Evolutionary conservation across 1,140 invertebrate genomes (phyloP).

Genomic region (Bombus fervidus): DNA sequence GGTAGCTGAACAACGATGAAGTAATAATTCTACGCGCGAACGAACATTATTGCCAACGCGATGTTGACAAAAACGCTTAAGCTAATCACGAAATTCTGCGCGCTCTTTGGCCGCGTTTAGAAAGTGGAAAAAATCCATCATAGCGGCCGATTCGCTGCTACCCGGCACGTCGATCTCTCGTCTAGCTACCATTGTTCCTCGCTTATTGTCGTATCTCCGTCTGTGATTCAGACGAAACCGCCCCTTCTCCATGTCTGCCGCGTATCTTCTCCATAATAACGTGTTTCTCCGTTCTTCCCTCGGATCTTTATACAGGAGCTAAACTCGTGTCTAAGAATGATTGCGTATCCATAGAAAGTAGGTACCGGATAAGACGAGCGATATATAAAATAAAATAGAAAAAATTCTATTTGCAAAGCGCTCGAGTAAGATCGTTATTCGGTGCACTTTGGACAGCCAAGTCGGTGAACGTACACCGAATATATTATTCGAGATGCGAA

Average conservation of each 20-base stretch:
- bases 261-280: neutral
- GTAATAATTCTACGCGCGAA: constrained; percentile 79
- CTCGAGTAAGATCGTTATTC: neutral
- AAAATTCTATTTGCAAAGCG: neutral
- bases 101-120: constrained; percentile 69
- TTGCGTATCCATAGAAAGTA: neutral
- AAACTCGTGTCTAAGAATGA: neutral
- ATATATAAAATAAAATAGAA: neutral
- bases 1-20: constrained; percentile 62
- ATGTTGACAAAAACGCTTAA: constrained; percentile 69
- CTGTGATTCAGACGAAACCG: neutral
- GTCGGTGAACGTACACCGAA: neutral
- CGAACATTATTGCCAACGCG: constrained; percentile 79
- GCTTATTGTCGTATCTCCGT: neutral
- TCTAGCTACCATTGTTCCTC: neutral
- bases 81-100: constrained; percentile 76
- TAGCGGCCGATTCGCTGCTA: constrained; percentile 5
- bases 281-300: neutral
- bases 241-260: neutral
- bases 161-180: constrained; percentile 1
- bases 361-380: neutral
- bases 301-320: neutral
- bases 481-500: neutral
- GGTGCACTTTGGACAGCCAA: neutral
- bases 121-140: constrained; percentile 77